phyloP scores from a whole-genome alignment of 2,113 vertebrate genomes.

The Chauna torquata region DNA sequence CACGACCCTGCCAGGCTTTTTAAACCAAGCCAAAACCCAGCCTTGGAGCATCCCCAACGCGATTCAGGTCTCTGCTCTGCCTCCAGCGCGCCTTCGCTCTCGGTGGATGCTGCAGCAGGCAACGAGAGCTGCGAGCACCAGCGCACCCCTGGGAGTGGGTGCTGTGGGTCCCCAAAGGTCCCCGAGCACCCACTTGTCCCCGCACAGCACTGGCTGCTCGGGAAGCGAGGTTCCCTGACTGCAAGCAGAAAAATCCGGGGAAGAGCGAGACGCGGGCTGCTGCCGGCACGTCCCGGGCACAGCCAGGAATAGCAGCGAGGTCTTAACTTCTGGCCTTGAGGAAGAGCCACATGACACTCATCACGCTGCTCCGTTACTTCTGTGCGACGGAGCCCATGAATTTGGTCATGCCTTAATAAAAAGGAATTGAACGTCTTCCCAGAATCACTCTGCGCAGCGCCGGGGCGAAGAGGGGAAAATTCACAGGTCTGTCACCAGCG shows the following conservation, averaged over 20 bases:
- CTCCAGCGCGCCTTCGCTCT: no score
- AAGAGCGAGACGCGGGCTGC: background rate
- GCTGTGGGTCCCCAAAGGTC: background rate
- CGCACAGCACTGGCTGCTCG: rapidly evolving
- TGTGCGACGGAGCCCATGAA: background rate
- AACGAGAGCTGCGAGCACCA: no score
- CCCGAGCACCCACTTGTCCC: background rate
- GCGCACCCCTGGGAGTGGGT: no score
- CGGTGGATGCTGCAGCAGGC: no score
- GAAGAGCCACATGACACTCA: conserved; percentile 17
- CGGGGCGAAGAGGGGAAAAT: background rate
- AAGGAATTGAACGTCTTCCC: rapidly evolving
- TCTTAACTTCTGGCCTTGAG: conserved; percentile 36
- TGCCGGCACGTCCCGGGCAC: background rate
- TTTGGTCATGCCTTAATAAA: background rate
- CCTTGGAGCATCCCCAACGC: background rate
- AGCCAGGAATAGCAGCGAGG: conserved; percentile 31
- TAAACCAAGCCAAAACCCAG: background rate
- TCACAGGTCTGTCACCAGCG: rapidly evolving
- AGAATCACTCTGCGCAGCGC: background rate
- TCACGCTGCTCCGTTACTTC: background rate
- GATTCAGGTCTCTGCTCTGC: background rate
- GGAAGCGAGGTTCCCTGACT: background rate
- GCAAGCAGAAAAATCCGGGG: background rate
- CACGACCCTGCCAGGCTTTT: background rate